Evolutionary conservation across 2,113 vertebrate species (phyloP), one percentile per base, ranked within the genome.

Genomic region (Hippocampus barbouri): DNA sequence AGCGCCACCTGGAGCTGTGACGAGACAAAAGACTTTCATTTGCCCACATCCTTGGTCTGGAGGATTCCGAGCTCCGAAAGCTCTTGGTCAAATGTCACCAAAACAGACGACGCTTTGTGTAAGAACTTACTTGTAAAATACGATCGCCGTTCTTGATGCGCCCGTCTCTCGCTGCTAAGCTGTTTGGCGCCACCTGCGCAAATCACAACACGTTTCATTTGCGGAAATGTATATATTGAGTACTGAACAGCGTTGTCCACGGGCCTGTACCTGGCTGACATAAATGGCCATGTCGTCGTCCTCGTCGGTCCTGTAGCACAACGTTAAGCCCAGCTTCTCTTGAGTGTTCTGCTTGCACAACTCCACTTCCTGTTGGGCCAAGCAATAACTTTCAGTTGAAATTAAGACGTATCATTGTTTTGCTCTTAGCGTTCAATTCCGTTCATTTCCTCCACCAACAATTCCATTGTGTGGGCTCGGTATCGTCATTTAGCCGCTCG

Each of bases 291-390:
- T 92, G 87, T 98, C 96, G 71, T 98, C 96, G 73, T 98, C 96
- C 6, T 98, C 96, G 70, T 98, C 96, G 0, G 96, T 98, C 74
- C 96, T 90, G 90, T 98, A 98, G 81, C 97, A 98, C 72, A 98
- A 92, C 18, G 97, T 98, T 86, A 98, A 87, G 9, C 97, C 97
- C 63, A 98, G 90, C 84, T 97, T 98, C 85, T 98, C 97, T 76
- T 96, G 95, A 87, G 91, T 97, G 92, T 91, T 93, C 82, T 93
- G 69, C 11, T 96, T 91, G 56, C 93, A 94, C 81, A 98, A 85
- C 85, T 95, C 95, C 74, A 97, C 94, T 81, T 97, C 96, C 96
- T 97, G 83, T 68, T 86, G 70, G 25, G 80, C 51, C 83, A 53
- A 81, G 25, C 14, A 18, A 61, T 8, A 20, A 20, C 4, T 34